These are phyloP conservation scores for Speoplatyrhinus poulsoni DNA, from an alignment of 2,113 vertebrate genomes.

Conservation along the genomic window DNA sequence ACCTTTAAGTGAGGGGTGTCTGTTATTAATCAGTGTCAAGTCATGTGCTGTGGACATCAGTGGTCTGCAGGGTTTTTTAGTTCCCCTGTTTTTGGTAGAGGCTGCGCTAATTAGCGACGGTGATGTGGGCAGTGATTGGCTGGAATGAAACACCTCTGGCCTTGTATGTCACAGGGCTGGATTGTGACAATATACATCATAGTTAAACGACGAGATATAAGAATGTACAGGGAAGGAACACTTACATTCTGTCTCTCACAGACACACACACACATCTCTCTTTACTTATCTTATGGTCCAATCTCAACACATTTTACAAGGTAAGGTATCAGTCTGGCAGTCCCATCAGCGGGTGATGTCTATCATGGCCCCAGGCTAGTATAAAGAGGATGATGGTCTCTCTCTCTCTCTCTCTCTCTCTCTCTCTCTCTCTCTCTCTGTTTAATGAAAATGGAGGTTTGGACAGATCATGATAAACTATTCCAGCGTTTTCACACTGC, in stretches of 20 bases:
- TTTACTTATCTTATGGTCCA: not conserved
- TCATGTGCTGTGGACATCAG: too few relatives aligned
- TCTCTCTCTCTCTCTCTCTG: not conserved
- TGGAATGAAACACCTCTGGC: too few relatives aligned
- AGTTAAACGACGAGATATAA: not conserved
- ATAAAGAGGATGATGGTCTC: conserved; percentile 15
- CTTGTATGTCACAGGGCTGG: too few relatives aligned
- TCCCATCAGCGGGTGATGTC: conserved; percentile 27
- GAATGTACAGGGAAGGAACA: not conserved
- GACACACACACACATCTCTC: not conserved
- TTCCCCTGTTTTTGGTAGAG: too few relatives aligned
- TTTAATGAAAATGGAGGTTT: conserved; percentile 22
- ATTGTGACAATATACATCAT: not conserved
- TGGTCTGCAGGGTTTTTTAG: too few relatives aligned
- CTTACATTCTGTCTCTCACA: not conserved
- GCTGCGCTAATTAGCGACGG: too few relatives aligned
- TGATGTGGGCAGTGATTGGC: too few relatives aligned
- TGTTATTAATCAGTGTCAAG: too few relatives aligned
- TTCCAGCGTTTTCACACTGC: conserved; percentile 18
- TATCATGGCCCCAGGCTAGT: conserved; percentile 20
- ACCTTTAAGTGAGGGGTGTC: too few relatives aligned
- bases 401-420: too few relatives aligned
- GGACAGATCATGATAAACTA: conserved; percentile 9
- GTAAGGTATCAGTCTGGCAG: conserved; percentile 31
- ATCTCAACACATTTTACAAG: conserved; percentile 33